A percentile compares a stretch with the other conserved stretches of the same genome.
These are phyloP conservation scores for Brevipalpus yothersi DNA, from an alignment of 1,140 invertebrate species.

Conservation along the genomic window DNA sequence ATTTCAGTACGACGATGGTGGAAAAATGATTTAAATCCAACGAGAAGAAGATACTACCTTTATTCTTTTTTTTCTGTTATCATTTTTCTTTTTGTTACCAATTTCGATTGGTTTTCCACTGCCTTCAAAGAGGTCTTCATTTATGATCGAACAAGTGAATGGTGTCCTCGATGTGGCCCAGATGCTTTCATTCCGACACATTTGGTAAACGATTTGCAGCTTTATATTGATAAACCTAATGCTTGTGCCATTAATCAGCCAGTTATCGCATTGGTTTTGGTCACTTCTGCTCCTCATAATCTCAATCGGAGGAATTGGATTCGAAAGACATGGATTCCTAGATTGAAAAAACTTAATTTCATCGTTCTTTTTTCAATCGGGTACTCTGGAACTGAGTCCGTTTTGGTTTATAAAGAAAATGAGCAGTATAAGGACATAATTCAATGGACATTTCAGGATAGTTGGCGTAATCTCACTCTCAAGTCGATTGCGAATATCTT, in stretches of 20 bases:
- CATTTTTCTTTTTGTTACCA: neutral
- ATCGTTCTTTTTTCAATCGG: neutral
- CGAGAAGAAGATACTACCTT: neutral
- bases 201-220: neutral
- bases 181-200: neutral
- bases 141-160: neutral
- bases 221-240: neutral
- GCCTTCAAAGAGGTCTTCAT: neutral
- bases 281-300: neutral
- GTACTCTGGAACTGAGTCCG: neutral
- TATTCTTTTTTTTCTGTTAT: neutral
- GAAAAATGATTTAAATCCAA: neutral
- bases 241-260: neutral
- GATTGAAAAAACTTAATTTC: neutral
- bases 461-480: constrained; percentile 10
- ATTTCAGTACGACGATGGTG: too few relatives aligned
- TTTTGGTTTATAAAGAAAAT: neutral
- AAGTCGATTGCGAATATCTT: constrained; percentile 10
- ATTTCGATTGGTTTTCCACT: neutral
- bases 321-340: neutral
- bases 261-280: neutral
- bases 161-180: neutral
- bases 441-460: constrained; percentile 13
- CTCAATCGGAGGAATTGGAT: constrained; percentile 1
- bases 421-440: constrained; percentile 12